Conservation (phyloP, 2,888 invertebrate species). For the Drosophila stalkeri region DNA sequence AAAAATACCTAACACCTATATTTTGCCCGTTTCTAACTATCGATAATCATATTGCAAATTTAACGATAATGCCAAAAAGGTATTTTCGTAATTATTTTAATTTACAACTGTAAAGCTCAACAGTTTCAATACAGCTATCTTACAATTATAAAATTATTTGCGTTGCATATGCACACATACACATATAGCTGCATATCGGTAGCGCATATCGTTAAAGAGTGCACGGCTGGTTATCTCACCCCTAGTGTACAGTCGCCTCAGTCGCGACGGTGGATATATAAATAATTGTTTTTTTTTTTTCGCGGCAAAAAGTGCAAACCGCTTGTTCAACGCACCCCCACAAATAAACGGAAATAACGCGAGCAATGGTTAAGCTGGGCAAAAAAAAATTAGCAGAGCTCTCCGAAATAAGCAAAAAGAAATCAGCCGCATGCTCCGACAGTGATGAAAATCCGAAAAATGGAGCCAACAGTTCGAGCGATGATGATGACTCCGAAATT, state of each 20-base stretch:
- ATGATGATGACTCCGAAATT: constrained; percentile 37
- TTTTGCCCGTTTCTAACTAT: background rate
- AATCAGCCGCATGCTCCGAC: constrained; percentile 70
- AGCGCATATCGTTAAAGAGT: constrained; percentile 2
- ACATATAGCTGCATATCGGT: background rate
- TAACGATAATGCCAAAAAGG: background rate
- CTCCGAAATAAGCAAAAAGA: constrained; percentile 74
- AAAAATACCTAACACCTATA: background rate
- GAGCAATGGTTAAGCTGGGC: constrained; percentile 79
- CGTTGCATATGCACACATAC: background rate
- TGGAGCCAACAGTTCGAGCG: constrained; percentile 39
- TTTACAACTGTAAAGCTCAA: background rate
- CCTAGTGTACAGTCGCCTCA: constrained; percentile 41
- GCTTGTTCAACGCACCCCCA: background rate
- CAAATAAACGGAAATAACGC: background rate
- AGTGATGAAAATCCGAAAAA: constrained; percentile 73
- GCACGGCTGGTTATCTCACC: background rate
- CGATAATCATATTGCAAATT: background rate
- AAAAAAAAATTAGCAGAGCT: constrained; percentile 81
- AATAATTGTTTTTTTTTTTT: constrained; percentile 39
- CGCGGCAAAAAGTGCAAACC: constrained; percentile 47
- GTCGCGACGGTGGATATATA: constrained; percentile 27
- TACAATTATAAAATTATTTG: too few species aligned
- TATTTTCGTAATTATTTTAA: background rate
- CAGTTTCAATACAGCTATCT: too few species aligned